Evolutionary conservation across 2,797 vertebrate genomes (phyloP), one percentile per base, ranked within the genome.

Genomic region (Manis javanica): DNA sequence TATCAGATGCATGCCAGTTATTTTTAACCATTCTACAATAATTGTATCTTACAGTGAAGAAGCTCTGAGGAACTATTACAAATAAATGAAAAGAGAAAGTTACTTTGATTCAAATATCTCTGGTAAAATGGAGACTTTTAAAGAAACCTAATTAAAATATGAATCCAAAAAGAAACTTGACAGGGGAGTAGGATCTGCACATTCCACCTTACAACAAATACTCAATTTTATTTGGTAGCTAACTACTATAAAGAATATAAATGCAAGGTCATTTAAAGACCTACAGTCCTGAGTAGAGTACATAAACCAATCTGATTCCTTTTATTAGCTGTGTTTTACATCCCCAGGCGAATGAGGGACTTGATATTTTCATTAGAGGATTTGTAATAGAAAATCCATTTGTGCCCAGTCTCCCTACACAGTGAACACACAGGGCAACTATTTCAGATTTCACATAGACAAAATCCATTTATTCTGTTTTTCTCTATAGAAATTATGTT

Each of bases 121-220:
- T 31, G 9, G 59, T 93, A 96, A 96, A 97, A 96, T 81, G 94
- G n/a, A 97, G 57, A 85, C 71, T 92, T 19, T 71, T 95, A 90
- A 78, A 91, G 85, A 95, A 90, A 94, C 68, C 19, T 92, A 94
- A 91, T 96, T 97, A 92, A 85, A 91, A 55, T 95, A 88, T 96
- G 95, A 97, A 97, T 96, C 57, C 95, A 95, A 97, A 90, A 37
- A 55, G 46, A 95, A 95, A 96, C 63, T 69, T 87, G n/a, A 55
- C 59, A 74, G 55, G 51, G 37, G 81, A 71, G 64, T 68, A 85
- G 68, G 6, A 87, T 24, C 24, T 55, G 16, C 5, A 64, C 53
- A 26, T 24, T 31, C 53, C 34, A 66, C 37, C 51, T 93, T 88
- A 90, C 29, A 88, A 31, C 69, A 75, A 79, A 78, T 34, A 74